Percentiles rank a stretch among this genome's conserved stretches.
phyloP scores from a whole-genome alignment of 2,113 vertebrate genomes.

The Myotis brandtii region DNA sequence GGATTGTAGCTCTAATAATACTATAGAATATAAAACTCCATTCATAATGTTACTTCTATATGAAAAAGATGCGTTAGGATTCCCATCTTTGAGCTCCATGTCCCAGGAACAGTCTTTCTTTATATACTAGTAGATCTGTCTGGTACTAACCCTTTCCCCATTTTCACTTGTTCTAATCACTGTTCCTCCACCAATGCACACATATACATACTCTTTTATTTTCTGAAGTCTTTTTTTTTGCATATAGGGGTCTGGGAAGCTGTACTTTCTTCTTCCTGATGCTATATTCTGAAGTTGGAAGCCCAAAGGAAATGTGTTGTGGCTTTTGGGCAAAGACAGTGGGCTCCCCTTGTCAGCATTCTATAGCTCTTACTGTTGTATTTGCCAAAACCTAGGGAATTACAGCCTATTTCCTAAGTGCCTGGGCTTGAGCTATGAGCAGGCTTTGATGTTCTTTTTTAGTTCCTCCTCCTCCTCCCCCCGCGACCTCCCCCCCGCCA shows the following conservation, averaged over 20 bases:
- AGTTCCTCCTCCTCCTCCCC: background rate
- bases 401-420: background rate
- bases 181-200: background rate
- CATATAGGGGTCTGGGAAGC: background rate
- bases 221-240: background rate
- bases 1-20: background rate
- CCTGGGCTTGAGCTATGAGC: background rate
- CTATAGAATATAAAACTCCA: background rate
- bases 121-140: background rate
- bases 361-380: background rate
- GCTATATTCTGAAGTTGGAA: slow-evolving; percentile 49
- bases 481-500: fast-evolving
- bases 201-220: background rate
- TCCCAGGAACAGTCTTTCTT: background rate
- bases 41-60: background rate
- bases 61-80: background rate
- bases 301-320: background rate
- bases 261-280: slow-evolving; percentile 4
- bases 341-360: background rate
- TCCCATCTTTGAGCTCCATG: background rate
- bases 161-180: background rate
- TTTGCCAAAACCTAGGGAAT: background rate
- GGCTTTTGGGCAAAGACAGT: background rate
- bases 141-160: background rate
- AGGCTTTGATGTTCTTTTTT: background rate